Evolutionary conservation across 2,113 vertebrate genomes (phyloP), one percentile per base, ranked within the genome.

Genomic region (Oreocharis arfaki): DNA sequence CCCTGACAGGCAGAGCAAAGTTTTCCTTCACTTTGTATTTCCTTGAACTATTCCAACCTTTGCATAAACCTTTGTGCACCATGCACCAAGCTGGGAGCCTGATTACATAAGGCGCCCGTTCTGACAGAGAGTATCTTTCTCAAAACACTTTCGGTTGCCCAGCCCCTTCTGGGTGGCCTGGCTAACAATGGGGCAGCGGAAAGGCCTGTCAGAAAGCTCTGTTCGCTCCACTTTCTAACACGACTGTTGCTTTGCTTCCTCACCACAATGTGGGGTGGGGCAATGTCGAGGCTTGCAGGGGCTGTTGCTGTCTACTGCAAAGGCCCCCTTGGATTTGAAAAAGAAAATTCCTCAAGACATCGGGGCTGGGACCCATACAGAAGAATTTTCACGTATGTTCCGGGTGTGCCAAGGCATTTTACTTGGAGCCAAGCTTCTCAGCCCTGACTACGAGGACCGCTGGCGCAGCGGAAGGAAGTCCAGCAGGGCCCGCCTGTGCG

Each of bases 371-470:
- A 11, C 2, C 14, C 20, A 6, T 2, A 10, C 11, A 21, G 50
- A 24, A 10, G 16, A 17, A 30, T 69, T 27, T 16, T n/a, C 8
- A 35, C 13, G 0, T 3, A 2, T 0, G 6, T 10, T 12, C 13
- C 5, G 5, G 6, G 5, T 2, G 1, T 2, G 3, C 22, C 15
- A 7, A 17, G 2, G 14, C 10, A 3, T 2, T 33, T 8, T 2
- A 4, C 33, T 13, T 11, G 2, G 0, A 21, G 3, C 1, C 2
- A 2, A 18, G 5, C 18, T 5, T 27, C 5, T 0, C 20, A 0
- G 6, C 5, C 3, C 5, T 0, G 1, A 2, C 1, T 4, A 8
- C 10, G 1, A 4, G 0, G 1, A 3, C 14, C 0, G 1, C 4
- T 5, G 1, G 2, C 1, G 4, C 13, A 8, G 20, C 37, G 28